These are phyloP conservation scores for Thymelicus sylvestris DNA, from an alignment of 2,888 invertebrate species.

Conservation along the genomic window DNA sequence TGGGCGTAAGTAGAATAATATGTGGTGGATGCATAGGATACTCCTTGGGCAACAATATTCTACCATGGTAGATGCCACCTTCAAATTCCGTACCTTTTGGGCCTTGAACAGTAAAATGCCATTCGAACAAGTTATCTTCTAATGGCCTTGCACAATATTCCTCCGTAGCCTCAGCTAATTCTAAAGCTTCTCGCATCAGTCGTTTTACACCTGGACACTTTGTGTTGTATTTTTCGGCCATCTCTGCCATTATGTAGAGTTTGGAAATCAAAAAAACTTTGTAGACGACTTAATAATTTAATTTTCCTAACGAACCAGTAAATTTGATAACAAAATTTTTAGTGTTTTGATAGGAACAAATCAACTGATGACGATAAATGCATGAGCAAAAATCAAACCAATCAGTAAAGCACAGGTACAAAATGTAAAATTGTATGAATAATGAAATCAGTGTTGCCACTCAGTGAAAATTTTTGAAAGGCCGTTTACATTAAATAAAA, in stretches of 20 bases:
- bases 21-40: conserved; percentile 99
- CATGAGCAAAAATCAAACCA: conserved; percentile 33
- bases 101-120: conserved; percentile 98
- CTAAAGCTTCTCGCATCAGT: conserved; percentile 95
- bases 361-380: conserved; percentile 34
- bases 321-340: conserved; percentile 29
- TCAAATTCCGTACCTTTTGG: conserved; percentile 95
- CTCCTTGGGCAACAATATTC: conserved; percentile 95
- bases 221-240: conserved; percentile 78
- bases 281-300: conserved; percentile 21
- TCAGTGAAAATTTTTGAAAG: too few species aligned
- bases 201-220: conserved; percentile 94
- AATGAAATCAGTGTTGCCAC: too few species aligned
- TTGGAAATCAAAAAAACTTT: conserved; percentile 3
- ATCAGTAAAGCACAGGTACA: conserved; percentile 45
- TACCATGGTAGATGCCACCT: conserved; percentile 95
- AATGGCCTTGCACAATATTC: conserved; percentile 95
- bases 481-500: too few species aligned
- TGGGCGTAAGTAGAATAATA: conserved; percentile 96
- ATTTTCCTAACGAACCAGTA: conserved; percentile 10
- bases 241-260: conserved; percentile 64
- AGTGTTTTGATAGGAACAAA: conserved; percentile 22
- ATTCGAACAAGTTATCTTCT: conserved; percentile 98
- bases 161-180: conserved; percentile 93
- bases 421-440: background rate